Percentiles rank a stretch among this genome's conserved stretches.
Conservation (phyloP, 2,888 invertebrate genomes). For the Trichacis sp. region DNA sequence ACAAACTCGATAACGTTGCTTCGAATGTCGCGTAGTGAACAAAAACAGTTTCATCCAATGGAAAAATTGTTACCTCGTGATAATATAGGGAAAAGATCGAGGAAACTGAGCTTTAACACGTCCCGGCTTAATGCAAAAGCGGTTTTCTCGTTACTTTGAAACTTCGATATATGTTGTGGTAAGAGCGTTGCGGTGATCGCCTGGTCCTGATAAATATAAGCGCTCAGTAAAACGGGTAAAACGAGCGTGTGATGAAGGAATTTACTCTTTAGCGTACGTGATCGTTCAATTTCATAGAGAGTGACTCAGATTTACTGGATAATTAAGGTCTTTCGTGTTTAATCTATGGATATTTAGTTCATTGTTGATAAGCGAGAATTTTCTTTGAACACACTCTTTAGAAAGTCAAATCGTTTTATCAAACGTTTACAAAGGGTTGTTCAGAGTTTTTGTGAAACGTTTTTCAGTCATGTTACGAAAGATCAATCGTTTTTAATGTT, state of each 20-base stretch:
- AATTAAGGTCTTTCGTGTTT: not conserved
- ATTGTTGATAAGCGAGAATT: too few relatives aligned
- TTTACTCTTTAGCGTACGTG: not conserved
- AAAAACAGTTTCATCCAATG: not conserved
- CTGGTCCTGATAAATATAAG: not conserved
- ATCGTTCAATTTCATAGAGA: not conserved
- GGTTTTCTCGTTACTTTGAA: conserved; percentile 6
- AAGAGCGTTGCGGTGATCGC: conserved; percentile 4
- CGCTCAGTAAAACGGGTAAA: not conserved
- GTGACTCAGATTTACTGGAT: not conserved
- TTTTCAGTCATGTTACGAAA: too few relatives aligned
- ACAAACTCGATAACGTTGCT: not conserved
- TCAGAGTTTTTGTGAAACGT: too few relatives aligned
- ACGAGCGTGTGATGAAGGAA: conserved; percentile 9
- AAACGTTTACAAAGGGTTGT: too few relatives aligned
- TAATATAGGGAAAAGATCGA: not conserved
- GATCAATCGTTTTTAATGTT: too few relatives aligned
- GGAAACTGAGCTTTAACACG: not conserved
- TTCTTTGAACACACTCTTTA: too few relatives aligned
- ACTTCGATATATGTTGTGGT: not conserved
- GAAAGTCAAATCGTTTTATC: too few relatives aligned
- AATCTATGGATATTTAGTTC: not conserved
- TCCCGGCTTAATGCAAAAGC: conserved; percentile 2
- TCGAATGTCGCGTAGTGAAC: not conserved
- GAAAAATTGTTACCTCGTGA: not conserved